Percentiles rank a stretch among this genome's conserved stretches.
Evolutionary conservation across 2,113 vertebrate species (phyloP).

Genomic region (Urocolius indicus): DNA sequence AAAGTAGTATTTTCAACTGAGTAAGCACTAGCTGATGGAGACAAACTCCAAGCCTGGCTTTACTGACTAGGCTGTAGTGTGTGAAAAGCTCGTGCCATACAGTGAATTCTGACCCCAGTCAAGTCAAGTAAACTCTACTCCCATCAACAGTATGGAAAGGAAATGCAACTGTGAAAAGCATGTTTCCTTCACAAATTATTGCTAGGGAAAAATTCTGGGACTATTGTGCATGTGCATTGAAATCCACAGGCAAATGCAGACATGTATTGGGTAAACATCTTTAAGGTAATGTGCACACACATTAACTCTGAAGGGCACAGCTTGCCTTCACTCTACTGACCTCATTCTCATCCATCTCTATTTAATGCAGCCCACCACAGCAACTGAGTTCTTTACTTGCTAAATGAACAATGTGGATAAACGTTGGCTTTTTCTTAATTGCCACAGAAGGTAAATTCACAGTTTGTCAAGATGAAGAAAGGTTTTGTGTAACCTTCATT

Average conservation of each 20-base stretch:
- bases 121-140: neutral
- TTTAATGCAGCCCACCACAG: conserved; percentile 18
- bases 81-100: neutral
- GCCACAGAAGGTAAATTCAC: neutral
- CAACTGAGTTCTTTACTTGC: neutral
- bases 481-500: neutral
- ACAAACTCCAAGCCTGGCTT: neutral
- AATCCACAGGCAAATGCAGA: neutral
- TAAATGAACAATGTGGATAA: neutral
- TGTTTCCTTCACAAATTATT: neutral
- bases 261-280: neutral
- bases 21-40: neutral
- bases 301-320: neutral
- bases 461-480: neutral
- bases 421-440: neutral
- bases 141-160: neutral
- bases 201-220: neutral
- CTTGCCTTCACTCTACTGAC: conserved; percentile 8
- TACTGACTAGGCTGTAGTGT: neutral
- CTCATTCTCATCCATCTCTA: conserved; percentile 42
- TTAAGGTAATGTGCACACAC: neutral
- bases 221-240: neutral
- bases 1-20: neutral
- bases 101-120: neutral
- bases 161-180: neutral